These are phyloP conservation scores for Nineta flava DNA, from an alignment of 2,888 invertebrate genomes.

Conservation along the genomic window DNA sequence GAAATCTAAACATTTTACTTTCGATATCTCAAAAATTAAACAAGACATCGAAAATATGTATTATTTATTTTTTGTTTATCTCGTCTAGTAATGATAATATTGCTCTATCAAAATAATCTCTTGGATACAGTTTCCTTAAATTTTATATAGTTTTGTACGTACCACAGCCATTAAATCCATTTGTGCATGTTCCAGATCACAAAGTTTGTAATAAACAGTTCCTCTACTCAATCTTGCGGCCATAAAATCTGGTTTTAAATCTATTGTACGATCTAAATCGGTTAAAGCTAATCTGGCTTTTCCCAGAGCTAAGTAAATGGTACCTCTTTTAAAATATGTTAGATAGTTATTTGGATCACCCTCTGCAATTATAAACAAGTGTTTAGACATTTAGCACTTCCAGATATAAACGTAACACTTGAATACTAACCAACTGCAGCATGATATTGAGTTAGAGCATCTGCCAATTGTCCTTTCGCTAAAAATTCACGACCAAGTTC, in stretches of 20 bases:
- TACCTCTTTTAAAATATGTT: conserved; percentile 89
- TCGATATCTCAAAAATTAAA: too few species aligned
- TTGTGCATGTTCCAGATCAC: conserved; percentile 65
- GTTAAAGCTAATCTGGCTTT: conserved; percentile 89
- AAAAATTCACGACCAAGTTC: conserved; percentile 86
- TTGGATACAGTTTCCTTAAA: too few species aligned
- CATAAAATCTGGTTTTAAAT: conserved; percentile 87
- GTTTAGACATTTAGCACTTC: not conserved
- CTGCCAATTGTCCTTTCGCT: conserved; percentile 82
- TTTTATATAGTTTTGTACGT: conserved; percentile 34
- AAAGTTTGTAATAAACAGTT: conserved; percentile 78
- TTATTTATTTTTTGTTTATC: too few species aligned
- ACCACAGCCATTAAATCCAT: conserved; percentile 74
- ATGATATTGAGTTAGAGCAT: conserved; percentile 95
- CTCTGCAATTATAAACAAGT: conserved; percentile 41
- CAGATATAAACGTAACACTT: not conserved
- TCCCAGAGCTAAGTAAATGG: conserved; percentile 88
- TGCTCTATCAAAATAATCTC: too few species aligned
- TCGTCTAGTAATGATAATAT: too few species aligned
- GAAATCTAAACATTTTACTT: too few species aligned
- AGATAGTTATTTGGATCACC: conserved; percentile 91
- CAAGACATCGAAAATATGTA: too few species aligned
- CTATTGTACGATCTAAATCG: conserved; percentile 84
- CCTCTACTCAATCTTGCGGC: conserved; percentile 67
- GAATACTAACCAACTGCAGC: conserved; percentile 75